These are phyloP conservation scores for Teleogryllus occipitalis DNA, from an alignment of 1,140 invertebrate genomes.

Conservation along the genomic window DNA sequence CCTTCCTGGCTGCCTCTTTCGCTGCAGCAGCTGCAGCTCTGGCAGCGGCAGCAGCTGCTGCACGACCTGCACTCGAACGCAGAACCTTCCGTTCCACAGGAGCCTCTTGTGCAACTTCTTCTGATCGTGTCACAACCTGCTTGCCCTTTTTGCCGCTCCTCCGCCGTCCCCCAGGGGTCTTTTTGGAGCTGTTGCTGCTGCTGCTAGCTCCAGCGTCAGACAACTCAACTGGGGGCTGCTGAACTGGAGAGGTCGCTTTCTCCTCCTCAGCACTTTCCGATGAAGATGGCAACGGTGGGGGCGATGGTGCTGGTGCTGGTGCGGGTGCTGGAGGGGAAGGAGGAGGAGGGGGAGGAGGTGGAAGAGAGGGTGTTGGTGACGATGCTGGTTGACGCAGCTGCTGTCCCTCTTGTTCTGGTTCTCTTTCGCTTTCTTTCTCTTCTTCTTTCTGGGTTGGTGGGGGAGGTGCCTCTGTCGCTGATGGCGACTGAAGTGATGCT, in stretches of 20 bases:
- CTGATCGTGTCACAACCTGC: conserved; percentile 24
- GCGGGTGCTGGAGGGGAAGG: not conserved
- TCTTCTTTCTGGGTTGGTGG: not conserved
- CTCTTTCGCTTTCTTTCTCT: no score
- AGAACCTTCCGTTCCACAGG: conserved; percentile 40
- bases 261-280: not conserved
- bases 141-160: not conserved
- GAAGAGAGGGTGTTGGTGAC: not conserved
- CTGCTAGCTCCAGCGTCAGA: not conserved
- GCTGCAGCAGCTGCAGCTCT: conserved; percentile 25
- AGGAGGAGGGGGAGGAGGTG: not conserved
- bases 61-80: conserved; percentile 39
- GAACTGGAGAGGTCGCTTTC: not conserved
- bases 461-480: not conserved
- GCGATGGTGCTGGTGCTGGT: not conserved
- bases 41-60: conserved; percentile 26
- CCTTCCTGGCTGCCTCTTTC: conserved; percentile 9
- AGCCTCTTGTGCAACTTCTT: conserved; percentile 32
- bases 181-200: not conserved
- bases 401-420: no score
- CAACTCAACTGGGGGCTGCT: not conserved
- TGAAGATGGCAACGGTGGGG: not conserved
- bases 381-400: not conserved
- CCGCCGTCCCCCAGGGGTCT: not conserved
- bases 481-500: not conserved